A percentile compares a stretch with the other conserved stretches of the same genome.
phyloP scores from a whole-genome alignment of 2,888 invertebrate species.

The Polylopha cassiicola region DNA sequence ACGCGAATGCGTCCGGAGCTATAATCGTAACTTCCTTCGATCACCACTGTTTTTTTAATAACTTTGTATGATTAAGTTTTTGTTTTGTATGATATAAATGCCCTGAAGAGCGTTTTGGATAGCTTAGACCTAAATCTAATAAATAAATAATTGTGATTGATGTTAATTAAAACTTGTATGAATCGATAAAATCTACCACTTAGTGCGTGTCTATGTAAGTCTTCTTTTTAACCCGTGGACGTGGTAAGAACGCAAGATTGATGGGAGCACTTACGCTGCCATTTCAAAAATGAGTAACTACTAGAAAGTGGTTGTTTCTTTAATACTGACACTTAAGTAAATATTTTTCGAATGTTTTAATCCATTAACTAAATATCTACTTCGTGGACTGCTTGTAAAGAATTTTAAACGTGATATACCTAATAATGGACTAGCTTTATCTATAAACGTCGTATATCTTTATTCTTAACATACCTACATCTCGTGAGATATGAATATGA shows the following conservation, averaged over 20 bases:
- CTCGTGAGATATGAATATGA: too few relatives aligned
- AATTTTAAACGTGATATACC: too few relatives aligned
- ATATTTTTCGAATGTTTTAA: conserved; percentile 7
- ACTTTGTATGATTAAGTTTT: conserved; percentile 1
- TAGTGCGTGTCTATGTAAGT: conserved; percentile 2
- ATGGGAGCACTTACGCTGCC: conserved; percentile 12
- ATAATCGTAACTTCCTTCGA: conserved; percentile 17
- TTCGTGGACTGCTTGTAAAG: too few relatives aligned
- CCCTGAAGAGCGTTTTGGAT: too few relatives aligned
- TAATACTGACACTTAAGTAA: conserved; percentile 15
- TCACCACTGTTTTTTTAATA: conserved; percentile 4
- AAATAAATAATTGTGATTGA: too few relatives aligned
- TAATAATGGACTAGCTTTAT: background rate
- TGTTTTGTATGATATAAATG: too few relatives aligned
- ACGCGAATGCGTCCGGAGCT: conserved; percentile 39
- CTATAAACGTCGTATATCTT: background rate
- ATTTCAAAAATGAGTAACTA: conserved; percentile 12
- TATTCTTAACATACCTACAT: too few relatives aligned
- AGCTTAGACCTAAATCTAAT: too few relatives aligned
- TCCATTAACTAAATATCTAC: too few relatives aligned
- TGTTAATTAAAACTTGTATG: too few relatives aligned
- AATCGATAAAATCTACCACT: conserved; percentile 3
- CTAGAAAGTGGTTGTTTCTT: conserved; percentile 15
- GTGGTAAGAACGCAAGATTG: conserved; percentile 12
- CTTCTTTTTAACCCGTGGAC: conserved; percentile 14